Base-by-base conservation (phyloP, 2,113 vertebrate species). In the Ciconia stormi region DNA sequence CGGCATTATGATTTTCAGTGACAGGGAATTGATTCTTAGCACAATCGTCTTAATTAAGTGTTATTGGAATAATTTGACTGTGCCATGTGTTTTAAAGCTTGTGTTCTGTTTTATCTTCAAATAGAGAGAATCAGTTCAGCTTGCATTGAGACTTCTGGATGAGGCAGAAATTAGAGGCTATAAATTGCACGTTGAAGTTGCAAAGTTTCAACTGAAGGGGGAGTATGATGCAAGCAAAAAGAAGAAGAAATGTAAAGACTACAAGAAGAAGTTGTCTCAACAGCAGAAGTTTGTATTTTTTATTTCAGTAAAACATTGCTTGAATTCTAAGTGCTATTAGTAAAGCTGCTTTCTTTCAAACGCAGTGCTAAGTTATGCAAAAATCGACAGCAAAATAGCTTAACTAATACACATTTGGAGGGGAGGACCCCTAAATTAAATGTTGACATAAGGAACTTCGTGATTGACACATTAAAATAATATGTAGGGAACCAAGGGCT, bases 221-320 rank as follows among this genome's bases (percentile, higher is more conserved):
- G 97, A 99, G 89, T 99, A 99, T 29, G 99, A 99, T 49, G 99
- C 99, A 96, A 99, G 98, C 96, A 99, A 99, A 95, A 99, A 99
- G 98, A 99, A 98, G 97, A 99, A 99, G 97, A 99, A 99, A 94
- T 99, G 73, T 97, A 99, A 99, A 98, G 99, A 99, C 78, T 99
- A 99, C 92, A 99, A 96, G 97, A 99, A 99, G 98, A 99, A 98
- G 87, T 46, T 99, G 59, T 99, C 99, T 82, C 97, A 98, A 94
- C 99, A 99, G 91, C 99, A 99, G 95, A 99, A 99, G 99, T 99
- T 98, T 63, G 98, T 95, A 83, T 77, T 79, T 66, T 79, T 97
- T 74, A 62, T 94, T 94, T 96, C 89, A 83, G 26, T 95, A 79
- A 67, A 83, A 73, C 42, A 32, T 36, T 92, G 36, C 47, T 83